A percentile compares a stretch with the other conserved stretches of the same genome.
Conservation (phyloP, 1,140 invertebrate genomes). For the Diabrotica virgifera region DNA sequence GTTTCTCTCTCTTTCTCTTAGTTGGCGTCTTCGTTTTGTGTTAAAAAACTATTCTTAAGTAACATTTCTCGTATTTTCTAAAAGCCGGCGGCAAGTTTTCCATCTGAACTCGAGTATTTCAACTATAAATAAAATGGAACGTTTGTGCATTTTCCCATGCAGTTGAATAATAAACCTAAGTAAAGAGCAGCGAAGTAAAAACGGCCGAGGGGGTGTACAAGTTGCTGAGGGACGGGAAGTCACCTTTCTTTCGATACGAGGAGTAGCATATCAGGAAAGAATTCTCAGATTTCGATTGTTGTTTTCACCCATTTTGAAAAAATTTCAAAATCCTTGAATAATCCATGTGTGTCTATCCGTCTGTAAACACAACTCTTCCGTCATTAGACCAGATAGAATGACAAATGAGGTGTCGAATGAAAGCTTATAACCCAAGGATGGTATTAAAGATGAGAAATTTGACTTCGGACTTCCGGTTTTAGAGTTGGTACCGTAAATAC, state of each 20-base stretch:
- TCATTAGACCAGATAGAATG: too few species aligned
- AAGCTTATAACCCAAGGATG: too few species aligned
- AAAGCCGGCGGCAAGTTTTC: constrained; percentile 25
- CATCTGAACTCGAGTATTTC: constrained; percentile 26
- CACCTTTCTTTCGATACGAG: neutral
- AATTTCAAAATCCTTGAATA: too few species aligned
- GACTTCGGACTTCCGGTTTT: too few species aligned
- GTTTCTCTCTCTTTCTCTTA: too few species aligned
- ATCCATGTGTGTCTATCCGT: neutral
- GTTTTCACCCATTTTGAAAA: too few species aligned
- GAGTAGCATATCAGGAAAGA: neutral
- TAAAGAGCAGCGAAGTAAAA: constrained; percentile 1
- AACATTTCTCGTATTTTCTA: constrained; percentile 24
- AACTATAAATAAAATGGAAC: constrained; percentile 28
- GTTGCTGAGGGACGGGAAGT: neutral
- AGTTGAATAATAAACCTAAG: constrained; percentile 12
- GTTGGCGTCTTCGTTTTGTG: constrained; percentile 4
- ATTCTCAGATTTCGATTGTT: neutral
- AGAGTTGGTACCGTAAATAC: too few species aligned
- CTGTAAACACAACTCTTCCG: too few species aligned
- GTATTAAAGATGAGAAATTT: too few species aligned
- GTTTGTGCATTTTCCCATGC: constrained; percentile 31
- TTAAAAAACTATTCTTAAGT: constrained; percentile 29
- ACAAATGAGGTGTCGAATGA: too few species aligned
- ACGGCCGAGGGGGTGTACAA: neutral